Conservation (phyloP, 2,797 vertebrate species). For the Petrocephalus schoutedeni region DNA sequence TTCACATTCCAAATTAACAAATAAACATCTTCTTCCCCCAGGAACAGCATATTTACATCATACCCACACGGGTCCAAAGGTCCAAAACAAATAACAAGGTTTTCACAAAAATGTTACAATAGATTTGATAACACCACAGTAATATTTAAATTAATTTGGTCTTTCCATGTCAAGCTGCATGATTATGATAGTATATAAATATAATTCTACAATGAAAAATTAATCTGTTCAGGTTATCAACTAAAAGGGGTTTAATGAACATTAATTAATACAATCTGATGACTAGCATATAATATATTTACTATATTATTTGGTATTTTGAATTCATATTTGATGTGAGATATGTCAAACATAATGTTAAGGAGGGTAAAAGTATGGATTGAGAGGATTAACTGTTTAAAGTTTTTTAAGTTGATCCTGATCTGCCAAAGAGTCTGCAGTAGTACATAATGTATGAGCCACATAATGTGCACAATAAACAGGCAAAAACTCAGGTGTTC, state of each 20-base stretch:
- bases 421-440: background rate
- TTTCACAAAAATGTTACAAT: background rate
- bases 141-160: background rate
- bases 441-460: background rate
- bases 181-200: background rate
- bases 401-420: background rate
- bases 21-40: background rate
- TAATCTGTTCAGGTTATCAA: background rate
- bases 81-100: background rate
- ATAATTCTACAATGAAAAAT: background rate
- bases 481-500: background rate
- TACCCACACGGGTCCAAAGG: no score
- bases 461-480: background rate
- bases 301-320: slow-evolving; percentile 1
- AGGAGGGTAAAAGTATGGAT: background rate
- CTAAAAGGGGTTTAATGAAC: background rate
- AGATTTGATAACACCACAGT: background rate
- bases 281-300: background rate
- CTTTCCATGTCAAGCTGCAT: background rate
- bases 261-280: background rate
- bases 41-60: background rate
- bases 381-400: background rate
- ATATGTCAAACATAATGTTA: background rate
- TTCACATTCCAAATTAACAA: background rate
- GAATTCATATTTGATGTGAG: background rate